A percentile compares a stretch with the other conserved stretches of the same genome.
Conservation (phyloP, 1,140 invertebrate genomes). For the Condylostylus longicornis region DNA sequence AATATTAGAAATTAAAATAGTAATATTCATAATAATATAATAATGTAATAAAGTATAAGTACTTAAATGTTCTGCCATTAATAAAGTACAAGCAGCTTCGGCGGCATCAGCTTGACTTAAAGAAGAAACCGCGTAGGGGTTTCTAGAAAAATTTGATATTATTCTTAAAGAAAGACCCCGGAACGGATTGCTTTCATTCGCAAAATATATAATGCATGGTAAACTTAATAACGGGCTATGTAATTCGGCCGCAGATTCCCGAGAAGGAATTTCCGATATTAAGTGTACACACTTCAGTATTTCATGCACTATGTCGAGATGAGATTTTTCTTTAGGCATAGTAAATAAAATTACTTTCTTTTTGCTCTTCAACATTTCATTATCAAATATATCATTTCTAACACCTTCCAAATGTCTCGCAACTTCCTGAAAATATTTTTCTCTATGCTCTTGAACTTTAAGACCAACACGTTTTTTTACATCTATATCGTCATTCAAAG, state of each 20-base stretch:
- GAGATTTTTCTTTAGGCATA: conserved; percentile 19
- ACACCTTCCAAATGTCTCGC: conserved; percentile 27
- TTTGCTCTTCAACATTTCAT: conserved; percentile 21
- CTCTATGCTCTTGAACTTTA: conserved; percentile 25
- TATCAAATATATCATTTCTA: conserved; percentile 27
- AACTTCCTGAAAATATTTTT: conserved; percentile 30
- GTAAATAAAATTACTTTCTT: conserved; percentile 15
- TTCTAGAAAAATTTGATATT: conserved; percentile 27
- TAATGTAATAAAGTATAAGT: background rate
- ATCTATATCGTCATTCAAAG: conserved; percentile 12
- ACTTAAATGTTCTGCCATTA: conserved; percentile 20
- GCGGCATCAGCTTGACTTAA: conserved; percentile 26
- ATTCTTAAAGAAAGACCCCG: conserved; percentile 21
- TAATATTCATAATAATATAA: background rate
- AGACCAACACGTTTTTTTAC: conserved; percentile 14
- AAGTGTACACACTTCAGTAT: conserved; percentile 25
- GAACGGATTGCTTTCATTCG: conserved; percentile 22
- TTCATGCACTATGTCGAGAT: conserved; percentile 21
- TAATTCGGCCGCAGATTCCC: too few species aligned
- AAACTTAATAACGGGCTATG: too few species aligned
- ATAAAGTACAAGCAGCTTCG: conserved; percentile 23
- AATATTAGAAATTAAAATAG: background rate
- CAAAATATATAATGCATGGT: conserved; percentile 23
- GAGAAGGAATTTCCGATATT: conserved; percentile 17
- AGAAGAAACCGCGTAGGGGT: conserved; percentile 21